Evolutionary conservation across 2,797 vertebrate species (phyloP).

Genomic region (Epinephelus awoara): DNA sequence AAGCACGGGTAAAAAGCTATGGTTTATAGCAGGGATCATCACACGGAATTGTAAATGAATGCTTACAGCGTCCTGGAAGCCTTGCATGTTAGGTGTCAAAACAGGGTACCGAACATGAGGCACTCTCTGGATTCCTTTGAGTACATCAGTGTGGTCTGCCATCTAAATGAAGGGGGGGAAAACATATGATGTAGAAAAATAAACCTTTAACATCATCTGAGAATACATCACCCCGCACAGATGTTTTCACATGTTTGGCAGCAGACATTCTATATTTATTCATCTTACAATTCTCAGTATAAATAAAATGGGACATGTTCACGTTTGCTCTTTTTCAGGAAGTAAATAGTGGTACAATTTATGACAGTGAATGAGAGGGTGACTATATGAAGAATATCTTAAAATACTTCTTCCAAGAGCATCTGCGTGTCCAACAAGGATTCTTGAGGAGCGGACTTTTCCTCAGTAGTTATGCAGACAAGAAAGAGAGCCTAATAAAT

Average conservation of each 20-base stretch:
- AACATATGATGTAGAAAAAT: slow-evolving; percentile 64
- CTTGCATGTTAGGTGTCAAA: slow-evolving; percentile 94
- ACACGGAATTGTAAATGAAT: slow-evolving; percentile 30
- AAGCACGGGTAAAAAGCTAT: slow-evolving; percentile 23
- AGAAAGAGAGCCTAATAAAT: slow-evolving; percentile 75
- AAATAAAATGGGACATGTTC: slow-evolving; percentile 36
- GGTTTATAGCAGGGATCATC: slow-evolving; percentile 4
- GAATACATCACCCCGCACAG: slow-evolving; percentile 43
- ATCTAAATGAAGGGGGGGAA: slow-evolving; percentile 86
- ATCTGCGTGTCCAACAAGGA: slow-evolving; percentile 37
- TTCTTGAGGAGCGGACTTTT: slow-evolving; percentile 31
- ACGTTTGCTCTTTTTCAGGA: slow-evolving; percentile 25
- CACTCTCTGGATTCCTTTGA: slow-evolving; percentile 89
- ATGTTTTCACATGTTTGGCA: slow-evolving; percentile 48
- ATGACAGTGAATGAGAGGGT: slow-evolving; percentile 26
- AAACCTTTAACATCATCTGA: slow-evolving; percentile 45
- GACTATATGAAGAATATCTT: slow-evolving; percentile 14
- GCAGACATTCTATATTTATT: slow-evolving; percentile 27
- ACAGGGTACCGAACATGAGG: slow-evolving; percentile 92
- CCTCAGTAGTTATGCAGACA: slow-evolving; percentile 44
- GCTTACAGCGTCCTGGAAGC: slow-evolving; percentile 95
- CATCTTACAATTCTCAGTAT: slow-evolving; percentile 25
- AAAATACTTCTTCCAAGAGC: slow-evolving; percentile 45
- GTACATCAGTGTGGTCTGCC: slow-evolving; percentile 95
- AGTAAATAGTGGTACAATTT: slow-evolving; percentile 49